Evolutionary conservation across 1,140 invertebrate species (phyloP), one percentile per base, ranked within the genome.

Genomic region (Drosophila sucinea): DNA sequence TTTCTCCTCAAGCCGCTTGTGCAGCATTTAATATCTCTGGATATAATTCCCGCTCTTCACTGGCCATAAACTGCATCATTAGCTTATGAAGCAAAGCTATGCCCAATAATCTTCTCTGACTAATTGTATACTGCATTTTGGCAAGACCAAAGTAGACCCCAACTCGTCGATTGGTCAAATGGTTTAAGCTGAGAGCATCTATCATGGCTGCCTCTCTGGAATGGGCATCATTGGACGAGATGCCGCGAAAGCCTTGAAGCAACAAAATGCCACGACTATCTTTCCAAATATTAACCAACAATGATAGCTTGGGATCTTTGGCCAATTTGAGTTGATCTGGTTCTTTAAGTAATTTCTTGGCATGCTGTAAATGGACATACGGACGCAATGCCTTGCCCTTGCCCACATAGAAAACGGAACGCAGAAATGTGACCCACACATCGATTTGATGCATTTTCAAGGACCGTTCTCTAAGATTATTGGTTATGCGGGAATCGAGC

Each of bases 191-290:
- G 38, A 99, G 90, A 0, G 97, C 96, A 80, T 97, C 96, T 25
- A 99, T 98, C 94, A 99, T 99, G 5, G 96, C 94, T 3, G 97
- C 98, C 93, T 99, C 98, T 73, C 98, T 94, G 0, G 97, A 98
- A 82, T 96, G 97, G 1, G 98, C 98, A 92, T 99, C 98, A 1
- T 95, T 96, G 0, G 97, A 95, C 56, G 97, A 96, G 1, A 96
- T 95, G 92, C 97, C 97, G 73, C 97, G 96, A 92, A 98, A 99
- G 33, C 97, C 93, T 71, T 98, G 96, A 0, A 99, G 92, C 70
- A 97, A 97, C 2, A 99, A 93, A 0, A 99, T 97, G 5, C 98
- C 98, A 5, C 94, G 91, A 32, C 95, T 94, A 69, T 93, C 93
- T 1, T 94, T 93, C 98, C 98, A 99, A 63, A 99, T 96, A 68